Evolutionary conservation across 2,113 vertebrate genomes (phyloP).

Genomic region (Semicossyphus pulcher): DNA sequence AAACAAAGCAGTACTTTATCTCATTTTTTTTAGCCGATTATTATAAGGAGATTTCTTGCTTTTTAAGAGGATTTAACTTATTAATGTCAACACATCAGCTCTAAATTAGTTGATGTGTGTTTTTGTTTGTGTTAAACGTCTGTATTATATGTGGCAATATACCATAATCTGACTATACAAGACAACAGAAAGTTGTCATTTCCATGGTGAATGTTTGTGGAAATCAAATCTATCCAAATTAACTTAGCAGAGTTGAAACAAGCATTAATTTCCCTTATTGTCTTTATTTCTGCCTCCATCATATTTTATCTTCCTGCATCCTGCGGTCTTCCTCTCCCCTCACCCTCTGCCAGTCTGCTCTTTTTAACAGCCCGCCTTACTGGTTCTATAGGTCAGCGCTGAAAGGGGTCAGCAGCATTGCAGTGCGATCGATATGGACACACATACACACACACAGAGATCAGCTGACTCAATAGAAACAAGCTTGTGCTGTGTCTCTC

Average conservation of each 20-base stretch:
- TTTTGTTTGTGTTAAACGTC: neutral
- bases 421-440: conserved; percentile 44
- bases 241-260: neutral
- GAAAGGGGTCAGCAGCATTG: conserved; percentile 40
- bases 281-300: neutral
- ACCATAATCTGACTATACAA: neutral
- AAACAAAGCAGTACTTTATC: no score
- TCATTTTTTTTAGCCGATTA: neutral
- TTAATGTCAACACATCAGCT: neutral
- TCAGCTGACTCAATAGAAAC: conserved; percentile 37
- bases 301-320: neutral
- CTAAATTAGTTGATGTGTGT: no score
- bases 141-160: neutral
- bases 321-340: neutral
- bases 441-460: conserved; percentile 8
- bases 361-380: conserved; percentile 33
- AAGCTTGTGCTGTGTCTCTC: conserved; percentile 20
- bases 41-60: neutral
- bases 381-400: conserved; percentile 53
- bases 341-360: conserved; percentile 28
- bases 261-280: neutral
- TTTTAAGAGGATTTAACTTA: neutral
- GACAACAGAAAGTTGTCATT: neutral
- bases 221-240: neutral
- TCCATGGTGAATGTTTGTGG: neutral